phyloP scores from a whole-genome alignment of 1,140 invertebrate genomes.

The Drosophila subpulchrella region DNA sequence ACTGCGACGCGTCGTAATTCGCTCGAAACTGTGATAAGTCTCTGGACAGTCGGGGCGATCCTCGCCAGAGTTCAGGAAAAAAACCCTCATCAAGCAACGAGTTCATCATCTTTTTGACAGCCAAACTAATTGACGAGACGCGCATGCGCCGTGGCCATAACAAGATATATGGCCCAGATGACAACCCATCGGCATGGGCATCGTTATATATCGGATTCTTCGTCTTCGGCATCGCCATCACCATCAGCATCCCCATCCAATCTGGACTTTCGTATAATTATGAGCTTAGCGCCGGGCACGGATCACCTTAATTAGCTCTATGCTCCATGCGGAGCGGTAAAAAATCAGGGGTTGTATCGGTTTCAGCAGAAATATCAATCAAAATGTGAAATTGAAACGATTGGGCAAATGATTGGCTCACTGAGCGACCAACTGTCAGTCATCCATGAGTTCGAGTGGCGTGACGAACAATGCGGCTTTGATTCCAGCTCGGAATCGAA shows the following conservation, averaged over 20 bases:
- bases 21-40: conserved; percentile 82
- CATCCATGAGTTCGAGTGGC: conserved; percentile 52
- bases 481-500: conserved; percentile 39
- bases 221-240: conserved; percentile 21
- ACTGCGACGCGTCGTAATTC: conserved; percentile 74
- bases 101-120: conserved; percentile 84
- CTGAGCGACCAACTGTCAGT: conserved; percentile 43
- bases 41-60: conserved; percentile 56
- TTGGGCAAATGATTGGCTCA: conserved; percentile 65
- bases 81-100: conserved; percentile 84
- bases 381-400: conserved; percentile 83
- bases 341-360: conserved; percentile 50
- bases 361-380: conserved; percentile 82
- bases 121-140: conserved; percentile 84
- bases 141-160: conserved; percentile 75
- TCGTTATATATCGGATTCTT: conserved; percentile 18
- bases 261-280: conserved; percentile 74
- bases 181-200: conserved; percentile 56
- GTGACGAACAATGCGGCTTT: conserved; percentile 79
- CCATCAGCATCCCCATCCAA: conserved; percentile 28
- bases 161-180: conserved; percentile 79
- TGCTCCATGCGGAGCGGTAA: conserved; percentile 40
- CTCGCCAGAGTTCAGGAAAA: conserved; percentile 37
- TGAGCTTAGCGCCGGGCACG: conserved; percentile 77
- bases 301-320: conserved; percentile 73